phyloP scores from a whole-genome alignment of 92 coral and sea anemone species.

The Metridium senile region DNA sequence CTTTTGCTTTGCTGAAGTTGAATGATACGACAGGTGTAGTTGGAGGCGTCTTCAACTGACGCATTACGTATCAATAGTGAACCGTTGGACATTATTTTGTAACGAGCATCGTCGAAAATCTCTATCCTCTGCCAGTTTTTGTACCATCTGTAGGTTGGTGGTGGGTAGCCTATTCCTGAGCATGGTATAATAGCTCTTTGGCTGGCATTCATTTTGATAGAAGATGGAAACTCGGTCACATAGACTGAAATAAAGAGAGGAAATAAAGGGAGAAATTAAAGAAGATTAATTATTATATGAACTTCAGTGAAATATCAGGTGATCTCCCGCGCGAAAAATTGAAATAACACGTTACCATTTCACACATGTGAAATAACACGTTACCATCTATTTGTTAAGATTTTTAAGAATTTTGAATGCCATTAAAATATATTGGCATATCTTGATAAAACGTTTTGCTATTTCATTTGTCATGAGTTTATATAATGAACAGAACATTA shows the following conservation, averaged over 20 bases:
- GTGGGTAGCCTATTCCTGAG: conserved; percentile 69
- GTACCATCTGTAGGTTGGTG: conserved; percentile 73
- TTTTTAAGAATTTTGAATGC: too few species aligned
- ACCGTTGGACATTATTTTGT: conserved; percentile 58
- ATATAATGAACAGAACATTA: too few species aligned
- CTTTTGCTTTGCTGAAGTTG: conserved; percentile 59
- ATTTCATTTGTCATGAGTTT: too few species aligned
- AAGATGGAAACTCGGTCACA: conserved; percentile 57
- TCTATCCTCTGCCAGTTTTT: conserved; percentile 27
- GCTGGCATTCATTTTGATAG: conserved; percentile 54
- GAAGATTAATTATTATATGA: not conserved
- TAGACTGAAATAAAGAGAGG: conserved; percentile 40
- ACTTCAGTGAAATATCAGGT: too few species aligned
- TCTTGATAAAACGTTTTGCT: too few species aligned
- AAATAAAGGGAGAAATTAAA: not conserved
- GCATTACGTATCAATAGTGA: conserved; percentile 54
- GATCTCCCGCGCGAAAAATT: too few species aligned
- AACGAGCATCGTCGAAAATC: conserved; percentile 34
- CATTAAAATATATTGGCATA: too few species aligned
- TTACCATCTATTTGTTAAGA: too few species aligned
- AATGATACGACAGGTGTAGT: conserved; percentile 69
- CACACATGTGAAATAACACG: too few species aligned
- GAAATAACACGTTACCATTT: too few species aligned
- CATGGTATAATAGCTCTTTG: conserved; percentile 48
- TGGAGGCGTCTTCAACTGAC: conserved; percentile 54